phyloP scores from a whole-genome alignment of 1,140 invertebrate genomes.

The Sitobion miscanthi region DNA sequence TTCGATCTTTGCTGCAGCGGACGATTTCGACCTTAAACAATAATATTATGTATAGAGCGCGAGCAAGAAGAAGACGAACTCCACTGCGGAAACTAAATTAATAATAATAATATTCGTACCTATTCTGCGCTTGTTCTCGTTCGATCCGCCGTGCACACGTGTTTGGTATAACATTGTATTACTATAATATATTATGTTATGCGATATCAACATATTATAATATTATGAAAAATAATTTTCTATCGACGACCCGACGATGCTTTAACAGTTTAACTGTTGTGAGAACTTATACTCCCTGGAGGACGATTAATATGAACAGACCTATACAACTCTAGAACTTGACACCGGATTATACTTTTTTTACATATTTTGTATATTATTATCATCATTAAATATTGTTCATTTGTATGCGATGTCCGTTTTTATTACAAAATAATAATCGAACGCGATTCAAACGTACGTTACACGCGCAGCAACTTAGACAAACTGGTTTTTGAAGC shows the following conservation, averaged over 20 bases:
- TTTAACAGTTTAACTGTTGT: neutral
- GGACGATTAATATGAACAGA: neutral
- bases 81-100: neutral
- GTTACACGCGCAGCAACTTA: neutral
- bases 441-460: neutral
- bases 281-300: neutral
- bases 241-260: neutral
- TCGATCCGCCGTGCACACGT: neutral
- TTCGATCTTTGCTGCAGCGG: conserved; percentile 24
- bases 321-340: neutral
- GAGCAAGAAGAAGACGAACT: neutral
- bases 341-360: neutral
- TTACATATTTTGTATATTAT: neutral
- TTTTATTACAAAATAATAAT: neutral
- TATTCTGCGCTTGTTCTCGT: neutral
- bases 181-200: neutral
- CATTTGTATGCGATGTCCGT: neutral
- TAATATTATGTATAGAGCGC: neutral
- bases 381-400: neutral
- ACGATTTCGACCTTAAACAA: neutral
- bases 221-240: neutral
- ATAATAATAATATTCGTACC: neutral
- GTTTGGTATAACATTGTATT: neutral
- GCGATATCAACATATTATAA: neutral
- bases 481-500: neutral